Evolutionary conservation across 2,113 vertebrate genomes (phyloP).

Genomic region (Illadopsis cleaveri): DNA sequence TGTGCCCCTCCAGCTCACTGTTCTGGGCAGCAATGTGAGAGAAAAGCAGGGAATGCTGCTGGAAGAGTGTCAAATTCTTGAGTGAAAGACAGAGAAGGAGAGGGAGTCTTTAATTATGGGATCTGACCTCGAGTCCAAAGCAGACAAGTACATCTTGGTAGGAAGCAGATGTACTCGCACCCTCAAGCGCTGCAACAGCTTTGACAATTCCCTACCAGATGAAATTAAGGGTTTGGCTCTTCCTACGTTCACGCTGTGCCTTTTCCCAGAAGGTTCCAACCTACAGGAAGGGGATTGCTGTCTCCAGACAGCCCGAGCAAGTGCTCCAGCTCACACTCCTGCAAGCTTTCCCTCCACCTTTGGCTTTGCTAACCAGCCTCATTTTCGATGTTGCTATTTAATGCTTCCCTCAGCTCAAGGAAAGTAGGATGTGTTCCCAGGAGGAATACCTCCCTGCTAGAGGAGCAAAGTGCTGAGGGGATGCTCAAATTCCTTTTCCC

Average conservation of each 20-base stretch:
- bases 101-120: neutral
- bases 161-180: slow-evolving; percentile 34
- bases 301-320: neutral
- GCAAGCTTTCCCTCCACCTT: neutral
- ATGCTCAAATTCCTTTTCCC: neutral
- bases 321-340: neutral
- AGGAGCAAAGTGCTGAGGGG: neutral
- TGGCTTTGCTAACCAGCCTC: neutral
- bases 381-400: neutral
- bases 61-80: neutral
- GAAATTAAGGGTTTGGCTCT: slow-evolving; percentile 21
- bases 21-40: neutral
- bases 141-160: neutral
- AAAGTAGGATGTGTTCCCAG: neutral
- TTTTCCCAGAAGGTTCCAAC: slow-evolving; percentile 6
- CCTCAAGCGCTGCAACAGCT: neutral
- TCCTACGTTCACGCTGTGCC: neutral
- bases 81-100: neutral
- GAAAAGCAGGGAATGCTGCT: neutral
- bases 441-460: neutral
- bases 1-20: neutral
- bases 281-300: neutral
- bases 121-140: neutral
- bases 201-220: neutral
- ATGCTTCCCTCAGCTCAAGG: neutral